These are phyloP conservation scores for Tragelaphus scriptus DNA, from an alignment of 2,113 vertebrate genomes.

Conservation along the genomic window DNA sequence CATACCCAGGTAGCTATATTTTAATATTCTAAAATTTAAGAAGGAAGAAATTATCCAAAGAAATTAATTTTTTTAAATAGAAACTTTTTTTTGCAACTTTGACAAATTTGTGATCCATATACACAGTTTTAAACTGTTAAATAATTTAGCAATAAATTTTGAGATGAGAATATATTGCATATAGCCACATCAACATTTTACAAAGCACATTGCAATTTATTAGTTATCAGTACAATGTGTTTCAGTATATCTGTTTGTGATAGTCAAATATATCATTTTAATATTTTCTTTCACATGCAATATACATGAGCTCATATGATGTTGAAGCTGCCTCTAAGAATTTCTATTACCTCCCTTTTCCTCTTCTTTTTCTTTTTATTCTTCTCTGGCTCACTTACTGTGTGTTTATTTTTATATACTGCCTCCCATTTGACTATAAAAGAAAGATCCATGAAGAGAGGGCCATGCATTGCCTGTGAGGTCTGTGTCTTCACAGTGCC, in stretches of 20 bases:
- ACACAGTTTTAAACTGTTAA: slow-evolving; percentile 66
- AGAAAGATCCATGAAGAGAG: background rate
- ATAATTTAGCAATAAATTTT: slow-evolving; percentile 76
- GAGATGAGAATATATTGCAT: slow-evolving; percentile 55
- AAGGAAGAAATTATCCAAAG: background rate
- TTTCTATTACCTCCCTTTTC: background rate
- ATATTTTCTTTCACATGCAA: slow-evolving; percentile 65
- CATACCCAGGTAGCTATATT: background rate
- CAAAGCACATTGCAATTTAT: slow-evolving; percentile 62
- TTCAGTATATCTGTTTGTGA: slow-evolving; percentile 68
- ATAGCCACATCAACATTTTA: slow-evolving; percentile 74
- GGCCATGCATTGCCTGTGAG: background rate
- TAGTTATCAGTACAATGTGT: slow-evolving; percentile 68
- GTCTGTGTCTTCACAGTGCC: background rate
- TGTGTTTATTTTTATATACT: background rate
- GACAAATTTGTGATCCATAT: slow-evolving; percentile 48
- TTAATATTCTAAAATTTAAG: background rate
- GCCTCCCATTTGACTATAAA: background rate
- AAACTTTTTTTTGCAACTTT: slow-evolving; percentile 21
- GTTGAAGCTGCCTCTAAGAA: background rate
- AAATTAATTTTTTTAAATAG: slow-evolving; percentile 64
- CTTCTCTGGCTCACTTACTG: background rate
- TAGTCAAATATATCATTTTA: slow-evolving; percentile 70
- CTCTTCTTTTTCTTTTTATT: background rate
- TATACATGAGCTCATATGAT: slow-evolving; percentile 51